Percentiles rank a stretch among this genome's conserved stretches.
Conservation (phyloP, 2,113 vertebrate species). For the Orientallactaga bullata region DNA sequence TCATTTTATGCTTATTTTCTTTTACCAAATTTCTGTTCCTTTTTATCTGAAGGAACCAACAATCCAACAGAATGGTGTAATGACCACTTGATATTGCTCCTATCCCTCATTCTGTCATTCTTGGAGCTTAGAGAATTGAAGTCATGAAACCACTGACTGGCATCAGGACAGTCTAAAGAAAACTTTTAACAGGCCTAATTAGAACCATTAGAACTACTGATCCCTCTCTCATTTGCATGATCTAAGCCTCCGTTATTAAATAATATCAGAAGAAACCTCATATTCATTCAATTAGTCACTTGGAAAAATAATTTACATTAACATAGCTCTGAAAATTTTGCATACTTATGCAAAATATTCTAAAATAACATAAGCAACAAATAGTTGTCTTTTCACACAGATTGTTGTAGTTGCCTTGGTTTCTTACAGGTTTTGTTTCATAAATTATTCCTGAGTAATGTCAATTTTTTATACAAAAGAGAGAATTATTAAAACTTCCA, state of each 20-base stretch:
- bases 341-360: background rate
- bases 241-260: background rate
- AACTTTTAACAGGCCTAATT: background rate
- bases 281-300: background rate
- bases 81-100: background rate
- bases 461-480: constrained; percentile 13
- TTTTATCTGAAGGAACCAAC: background rate
- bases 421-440: background rate
- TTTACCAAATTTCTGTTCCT: background rate
- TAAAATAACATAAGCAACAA: background rate
- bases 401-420: background rate
- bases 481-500: background rate
- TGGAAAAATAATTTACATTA: background rate
- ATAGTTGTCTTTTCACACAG: background rate
- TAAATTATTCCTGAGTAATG: background rate
- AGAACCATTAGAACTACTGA: background rate
- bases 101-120: too few relatives aligned
- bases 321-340: background rate
- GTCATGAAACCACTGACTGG: background rate
- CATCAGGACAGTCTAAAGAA: background rate
- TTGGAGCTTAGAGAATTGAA: background rate
- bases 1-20: background rate
- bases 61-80: background rate
- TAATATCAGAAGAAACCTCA: background rate
- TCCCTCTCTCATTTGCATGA: background rate